Percentiles rank a stretch among this genome's conserved stretches.
Evolutionary conservation across 2,888 invertebrate species (phyloP).

Genomic region (Amblyjoppa fuscipennis): DNA sequence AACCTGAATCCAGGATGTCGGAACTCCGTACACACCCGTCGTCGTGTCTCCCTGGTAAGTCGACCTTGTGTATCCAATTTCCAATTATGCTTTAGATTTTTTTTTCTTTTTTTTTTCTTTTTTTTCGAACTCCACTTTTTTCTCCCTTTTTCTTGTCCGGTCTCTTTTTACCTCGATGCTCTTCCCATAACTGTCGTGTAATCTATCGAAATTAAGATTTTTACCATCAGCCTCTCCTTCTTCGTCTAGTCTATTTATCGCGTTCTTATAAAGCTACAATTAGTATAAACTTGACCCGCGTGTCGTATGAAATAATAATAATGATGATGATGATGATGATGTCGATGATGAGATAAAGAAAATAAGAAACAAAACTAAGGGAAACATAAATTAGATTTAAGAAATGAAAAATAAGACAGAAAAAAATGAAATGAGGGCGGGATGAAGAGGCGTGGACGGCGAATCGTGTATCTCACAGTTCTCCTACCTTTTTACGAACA

Average conservation of each 20-base stretch:
- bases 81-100: background rate
- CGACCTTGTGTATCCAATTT: conserved; percentile 4
- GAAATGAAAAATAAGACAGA: conserved; percentile 10
- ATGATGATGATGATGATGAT: conserved; percentile 42
- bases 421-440: background rate
- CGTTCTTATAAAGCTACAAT: conserved; percentile 59
- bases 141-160: background rate
- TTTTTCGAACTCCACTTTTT: background rate
- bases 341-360: conserved; percentile 14
- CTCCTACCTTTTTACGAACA: conserved; percentile 23
- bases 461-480: conserved; percentile 20
- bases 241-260: conserved; percentile 61
- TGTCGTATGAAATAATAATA: conserved; percentile 58
- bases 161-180: background rate
- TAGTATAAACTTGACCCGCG: conserved; percentile 58
- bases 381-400: conserved; percentile 23
- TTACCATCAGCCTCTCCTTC: conserved; percentile 10
- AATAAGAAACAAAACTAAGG: background rate
- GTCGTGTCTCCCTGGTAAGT: conserved; percentile 29
- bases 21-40: background rate
- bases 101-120: background rate
- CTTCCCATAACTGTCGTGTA: background rate
- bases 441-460: conserved; percentile 5
- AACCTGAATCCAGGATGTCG: conserved; percentile 2
- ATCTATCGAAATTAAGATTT: conserved; percentile 1